Base-by-base conservation (phyloP, 2,888 invertebrate genomes). In the Polyploca ridens region DNA sequence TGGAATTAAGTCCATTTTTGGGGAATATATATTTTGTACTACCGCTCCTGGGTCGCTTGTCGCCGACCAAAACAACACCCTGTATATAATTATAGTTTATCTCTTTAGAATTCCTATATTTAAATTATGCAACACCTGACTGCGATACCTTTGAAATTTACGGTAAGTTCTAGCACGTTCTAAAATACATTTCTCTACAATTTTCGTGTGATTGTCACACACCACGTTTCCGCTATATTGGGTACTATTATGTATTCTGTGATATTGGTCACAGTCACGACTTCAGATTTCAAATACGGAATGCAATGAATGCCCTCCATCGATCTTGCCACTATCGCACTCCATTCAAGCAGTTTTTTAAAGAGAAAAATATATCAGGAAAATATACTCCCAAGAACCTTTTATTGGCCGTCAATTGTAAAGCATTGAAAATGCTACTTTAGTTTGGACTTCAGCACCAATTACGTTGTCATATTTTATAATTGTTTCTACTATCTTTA, bases 271-370 rank as follows among this genome's bases (percentile, higher is more conserved):
- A 54, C 54, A 54, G 54, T 54, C 54, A 54, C 54, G 16, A 54
- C 19, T 54, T 54, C 54, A 19, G 33, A 54, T 10, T 54, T 54
- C 54, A 54, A 54, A 54, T 54, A 54, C 19, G 19, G 54, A 54
- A 58, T 58, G 58, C 58, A 35, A 35, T 58, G 58, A 58, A 58
- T 58, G 35, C 58, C 33, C 58, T 58, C n/a, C 14, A 58, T 58
- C 58, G 58, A 58, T 58, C 58, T 58, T 33, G 54, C 19, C 46
- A 14, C 54, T 54, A 54, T 54, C 54, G 54, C 19, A 54, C 54
- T 19, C 19, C 54, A 54, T 54, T 54, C 54, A 54, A 54, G 19
- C 5, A 49, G 49, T 16, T 49, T 19, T 54, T 54, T 58, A 14
- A 58, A 58, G 10, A 5, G 14, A 58, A 33, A 11, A 58, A 33